Evolutionary conservation across 1,140 invertebrate species (phyloP), one percentile per base, ranked within the genome.

Genomic region (Drosophila pruinosa): DNA sequence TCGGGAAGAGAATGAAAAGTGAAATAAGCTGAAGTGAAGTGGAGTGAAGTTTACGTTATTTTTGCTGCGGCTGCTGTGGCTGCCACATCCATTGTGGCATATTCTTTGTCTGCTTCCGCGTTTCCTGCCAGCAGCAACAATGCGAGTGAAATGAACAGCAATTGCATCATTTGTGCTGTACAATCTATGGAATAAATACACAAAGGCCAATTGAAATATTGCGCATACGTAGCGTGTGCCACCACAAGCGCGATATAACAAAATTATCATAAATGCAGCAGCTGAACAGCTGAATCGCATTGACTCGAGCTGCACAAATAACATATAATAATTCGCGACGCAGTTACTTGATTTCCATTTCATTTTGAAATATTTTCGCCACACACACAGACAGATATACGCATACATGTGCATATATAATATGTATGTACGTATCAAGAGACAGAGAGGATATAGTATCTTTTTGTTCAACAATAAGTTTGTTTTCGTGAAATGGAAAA

Each of bases 291-390:
- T 26, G 38, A 48, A 21, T 24, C 53, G n/a, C n/a, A n/a, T n/a
- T n/a, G 45, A 68, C 48, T 47, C 74, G 43, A 41, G 50, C 63
- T 57, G 74, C 28, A 56, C 73, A 56, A 61, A 45, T 24, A n/a
- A n/a, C n/a, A n/a, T n/a, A 70, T 47, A 61, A 67, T 67, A 63
- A 56, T 63, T 22, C 65, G 54, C 80, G 80, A 48, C 79, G 79
- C 79, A 83, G 80, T 83, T 85, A 83, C 75, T 83, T 56, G 75
- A 79, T 83, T 85, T 85, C 67, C 67, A 85, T 83, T 78, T 72
- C 45, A 62, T 80, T 80, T 75, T 62, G 21, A 75, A 78, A 78
- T 59, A 31, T 50, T 54, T 67, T 22, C 47, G 24, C 39, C 53
- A 34, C 19, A 57, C 50, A n/a, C 38, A 34, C 19, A 43, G 24